Percentiles rank a stretch among this genome's conserved stretches.
Conservation (phyloP, 1,140 invertebrate genomes). For the Idris sp. region DNA sequence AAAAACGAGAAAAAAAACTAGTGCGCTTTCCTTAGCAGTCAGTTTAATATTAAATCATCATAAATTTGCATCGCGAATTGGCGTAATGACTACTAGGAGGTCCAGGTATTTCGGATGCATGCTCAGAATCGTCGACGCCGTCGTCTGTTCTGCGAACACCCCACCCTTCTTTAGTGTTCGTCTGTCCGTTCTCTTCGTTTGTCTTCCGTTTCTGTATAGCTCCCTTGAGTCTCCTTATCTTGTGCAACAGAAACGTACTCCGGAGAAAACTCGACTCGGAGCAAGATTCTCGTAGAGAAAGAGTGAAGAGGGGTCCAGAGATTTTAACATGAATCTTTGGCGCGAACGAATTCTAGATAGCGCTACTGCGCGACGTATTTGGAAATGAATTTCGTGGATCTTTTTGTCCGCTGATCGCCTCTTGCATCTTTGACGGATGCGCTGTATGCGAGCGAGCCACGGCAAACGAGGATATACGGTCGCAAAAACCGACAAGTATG, state of each 20-base stretch:
- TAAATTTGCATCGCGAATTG: conserved; percentile 71
- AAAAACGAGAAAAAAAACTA: conserved; percentile 28
- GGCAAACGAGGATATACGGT: conserved; percentile 50
- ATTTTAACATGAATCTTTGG: conserved; percentile 71
- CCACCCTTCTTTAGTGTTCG: conserved; percentile 5
- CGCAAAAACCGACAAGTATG: conserved; percentile 56
- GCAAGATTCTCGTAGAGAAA: conserved; percentile 32
- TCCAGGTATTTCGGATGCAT: conserved; percentile 57
- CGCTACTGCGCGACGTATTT: conserved; percentile 67
- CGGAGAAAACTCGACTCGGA: conserved; percentile 56
- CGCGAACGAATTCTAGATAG: conserved; percentile 70
- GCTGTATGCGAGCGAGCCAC: conserved; percentile 25
- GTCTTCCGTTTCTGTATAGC: conserved; percentile 47
- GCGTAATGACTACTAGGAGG: conserved; percentile 64
- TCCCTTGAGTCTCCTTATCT: conserved; percentile 53
- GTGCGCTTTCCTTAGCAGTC: conserved; percentile 36
- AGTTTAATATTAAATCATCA: conserved; percentile 69
- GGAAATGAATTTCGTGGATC: conserved; percentile 69
- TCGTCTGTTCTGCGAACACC: conserved; percentile 31
- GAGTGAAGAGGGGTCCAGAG: conserved; percentile 13
- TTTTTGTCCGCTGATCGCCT: conserved; percentile 55
- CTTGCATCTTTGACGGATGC: conserved; percentile 52
- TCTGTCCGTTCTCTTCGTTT: conserved; percentile 35
- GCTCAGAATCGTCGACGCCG: conserved; percentile 40
- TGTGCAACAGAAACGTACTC: conserved; percentile 45